phyloP scores from a whole-genome alignment of 2,113 vertebrate species.

The Rousettus leschenaultii region DNA sequence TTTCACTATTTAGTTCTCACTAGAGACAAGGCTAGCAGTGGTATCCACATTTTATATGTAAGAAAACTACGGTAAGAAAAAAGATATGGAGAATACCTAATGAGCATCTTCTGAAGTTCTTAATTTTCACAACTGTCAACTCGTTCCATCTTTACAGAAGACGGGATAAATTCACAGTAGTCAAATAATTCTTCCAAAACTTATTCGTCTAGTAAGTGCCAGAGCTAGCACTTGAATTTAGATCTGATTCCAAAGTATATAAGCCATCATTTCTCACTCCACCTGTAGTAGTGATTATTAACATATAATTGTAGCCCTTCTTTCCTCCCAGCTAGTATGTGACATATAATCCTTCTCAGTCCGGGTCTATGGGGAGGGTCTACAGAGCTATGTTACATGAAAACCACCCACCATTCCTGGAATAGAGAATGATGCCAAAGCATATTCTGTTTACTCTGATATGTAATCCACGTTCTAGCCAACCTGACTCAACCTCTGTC shows the following conservation, averaged over 20 bases:
- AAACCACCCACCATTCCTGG: neutral
- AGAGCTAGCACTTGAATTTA: neutral
- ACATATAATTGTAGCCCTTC: neutral
- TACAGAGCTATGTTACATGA: neutral
- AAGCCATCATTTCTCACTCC: neutral
- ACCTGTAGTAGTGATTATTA: neutral
- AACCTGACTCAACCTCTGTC: neutral
- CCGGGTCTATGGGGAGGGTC: neutral
- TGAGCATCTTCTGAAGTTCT: neutral
- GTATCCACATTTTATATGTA: neutral
- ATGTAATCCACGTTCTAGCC: neutral
- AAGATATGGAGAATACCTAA: neutral
- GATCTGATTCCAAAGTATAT: neutral
- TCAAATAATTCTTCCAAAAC: neutral
- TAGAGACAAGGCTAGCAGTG: neutral
- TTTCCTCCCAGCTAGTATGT: neutral
- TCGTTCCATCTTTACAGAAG: neutral
- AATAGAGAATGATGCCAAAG: neutral
- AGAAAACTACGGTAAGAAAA: constrained; percentile 1
- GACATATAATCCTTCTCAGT: neutral
- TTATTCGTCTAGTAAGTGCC: neutral
- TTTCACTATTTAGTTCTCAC: neutral
- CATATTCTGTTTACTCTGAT: neutral
- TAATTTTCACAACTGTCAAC: neutral
- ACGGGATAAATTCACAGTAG: neutral